A percentile compares a stretch with the other conserved stretches of the same genome.
These are phyloP conservation scores for Thysanoteuthis rhombus DNA, from an alignment of 2,888 invertebrate genomes.

Conservation along the genomic window DNA sequence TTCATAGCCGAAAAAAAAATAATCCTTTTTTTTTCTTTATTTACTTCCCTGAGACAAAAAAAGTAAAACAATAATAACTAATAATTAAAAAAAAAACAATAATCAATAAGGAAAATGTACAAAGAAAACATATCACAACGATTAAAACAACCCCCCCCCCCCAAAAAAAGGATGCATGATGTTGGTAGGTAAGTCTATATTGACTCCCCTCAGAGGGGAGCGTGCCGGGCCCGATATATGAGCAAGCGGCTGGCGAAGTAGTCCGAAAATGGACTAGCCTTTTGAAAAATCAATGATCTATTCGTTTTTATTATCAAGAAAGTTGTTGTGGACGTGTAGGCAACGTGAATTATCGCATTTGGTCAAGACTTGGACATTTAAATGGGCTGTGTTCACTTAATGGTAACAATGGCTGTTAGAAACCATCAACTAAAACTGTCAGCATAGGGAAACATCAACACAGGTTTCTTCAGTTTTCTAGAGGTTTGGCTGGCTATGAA, in stretches of 20 bases:
- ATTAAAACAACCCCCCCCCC: background rate
- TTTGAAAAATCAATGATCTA: background rate
- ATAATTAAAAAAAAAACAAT: background rate
- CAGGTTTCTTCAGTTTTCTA: too few relatives aligned
- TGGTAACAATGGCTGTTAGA: too few relatives aligned
- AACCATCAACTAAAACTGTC: too few relatives aligned
- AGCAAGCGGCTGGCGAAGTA: background rate
- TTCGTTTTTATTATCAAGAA: background rate
- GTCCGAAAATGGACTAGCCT: background rate
- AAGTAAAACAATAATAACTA: background rate
- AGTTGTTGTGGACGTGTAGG: background rate
- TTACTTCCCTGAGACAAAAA: background rate
- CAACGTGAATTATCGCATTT: background rate
- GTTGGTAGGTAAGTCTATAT: background rate
- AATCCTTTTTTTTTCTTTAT: background rate
- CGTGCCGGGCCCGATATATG: background rate
- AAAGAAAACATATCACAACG: background rate
- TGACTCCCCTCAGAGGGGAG: background rate
- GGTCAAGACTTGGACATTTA: background rate
- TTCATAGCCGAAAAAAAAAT: background rate
- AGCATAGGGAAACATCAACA: too few relatives aligned
- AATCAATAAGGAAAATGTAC: background rate
- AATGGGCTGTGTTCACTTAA: background rate
- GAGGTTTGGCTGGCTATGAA: too few relatives aligned
- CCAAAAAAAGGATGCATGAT: background rate